Evolutionary conservation across 1,140 invertebrate genomes (phyloP).

Genomic region (Neodiprion pinetum): DNA sequence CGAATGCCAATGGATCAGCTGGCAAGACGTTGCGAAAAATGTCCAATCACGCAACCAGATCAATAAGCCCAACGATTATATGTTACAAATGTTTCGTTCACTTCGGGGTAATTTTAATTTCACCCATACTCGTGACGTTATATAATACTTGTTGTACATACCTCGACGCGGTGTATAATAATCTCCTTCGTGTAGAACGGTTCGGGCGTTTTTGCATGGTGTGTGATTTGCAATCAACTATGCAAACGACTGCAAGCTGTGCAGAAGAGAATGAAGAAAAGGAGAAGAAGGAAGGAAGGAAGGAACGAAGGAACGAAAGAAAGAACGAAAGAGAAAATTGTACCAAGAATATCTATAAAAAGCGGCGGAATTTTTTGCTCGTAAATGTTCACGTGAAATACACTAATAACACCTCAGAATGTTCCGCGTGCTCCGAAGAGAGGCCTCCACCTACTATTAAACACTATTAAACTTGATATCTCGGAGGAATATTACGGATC

Average conservation of each 20-base stretch:
- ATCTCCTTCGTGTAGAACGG: neutral
- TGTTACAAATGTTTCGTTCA: too few relatives aligned
- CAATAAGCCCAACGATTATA: too few relatives aligned
- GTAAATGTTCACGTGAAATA: constrained; percentile 46
- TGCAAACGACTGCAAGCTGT: constrained; percentile 43
- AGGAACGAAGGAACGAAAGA: constrained; percentile 30
- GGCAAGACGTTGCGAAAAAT: constrained; percentile 9
- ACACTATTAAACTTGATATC: neutral
- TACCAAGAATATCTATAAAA: constrained; percentile 18
- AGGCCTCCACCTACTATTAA: neutral
- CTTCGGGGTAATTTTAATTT: too few relatives aligned
- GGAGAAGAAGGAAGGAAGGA: constrained; percentile 10
- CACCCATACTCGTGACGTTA: too few relatives aligned
- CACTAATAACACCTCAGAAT: constrained; percentile 29
- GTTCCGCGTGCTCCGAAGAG: neutral
- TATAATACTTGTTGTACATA: too few relatives aligned
- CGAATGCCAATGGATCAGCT: neutral
- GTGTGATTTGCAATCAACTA: constrained; percentile 42
- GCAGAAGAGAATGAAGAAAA: constrained; percentile 30
- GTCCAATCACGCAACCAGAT: too few relatives aligned
- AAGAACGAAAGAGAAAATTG: neutral
- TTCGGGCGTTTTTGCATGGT: neutral
- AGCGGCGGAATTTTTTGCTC: constrained; percentile 40
- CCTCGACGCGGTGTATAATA: too few relatives aligned
- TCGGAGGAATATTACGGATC: too few relatives aligned